These are phyloP conservation scores for Megalops cyprinoides DNA, from an alignment of 2,797 vertebrate species.

Conservation along the genomic window DNA sequence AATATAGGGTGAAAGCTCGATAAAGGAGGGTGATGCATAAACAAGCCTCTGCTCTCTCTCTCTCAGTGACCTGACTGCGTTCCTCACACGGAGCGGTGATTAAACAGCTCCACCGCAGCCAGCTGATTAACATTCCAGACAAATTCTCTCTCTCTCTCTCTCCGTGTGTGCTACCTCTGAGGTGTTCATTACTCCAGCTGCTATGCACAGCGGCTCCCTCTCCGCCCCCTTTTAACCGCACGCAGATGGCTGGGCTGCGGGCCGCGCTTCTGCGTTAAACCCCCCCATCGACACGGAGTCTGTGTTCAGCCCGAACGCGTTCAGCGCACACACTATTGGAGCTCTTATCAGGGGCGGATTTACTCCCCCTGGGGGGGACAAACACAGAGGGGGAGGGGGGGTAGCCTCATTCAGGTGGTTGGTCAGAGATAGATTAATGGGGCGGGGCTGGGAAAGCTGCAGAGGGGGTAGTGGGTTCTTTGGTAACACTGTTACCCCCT, in stretches of 20 bases:
- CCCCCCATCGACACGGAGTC: neutral
- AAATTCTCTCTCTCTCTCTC: conserved; percentile 52
- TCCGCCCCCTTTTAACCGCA: neutral
- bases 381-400: neutral
- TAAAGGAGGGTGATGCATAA: neutral
- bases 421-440: conserved; percentile 9
- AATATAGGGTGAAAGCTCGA: neutral
- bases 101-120: conserved; percentile 32
- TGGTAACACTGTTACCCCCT: conserved; percentile 43
- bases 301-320: neutral
- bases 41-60: neutral
- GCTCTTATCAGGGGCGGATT: conserved; percentile 32
- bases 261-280: conserved; percentile 6
- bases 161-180: conserved; percentile 38
- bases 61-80: neutral
- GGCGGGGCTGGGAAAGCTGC: neutral
- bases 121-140: conserved; percentile 52
- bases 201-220: conserved; percentile 2
- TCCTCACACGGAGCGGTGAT: neutral
- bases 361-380: neutral
- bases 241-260: conserved; percentile 36
- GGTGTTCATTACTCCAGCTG: conserved; percentile 30
- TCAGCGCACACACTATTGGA: conserved; percentile 13
- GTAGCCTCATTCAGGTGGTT: neutral
- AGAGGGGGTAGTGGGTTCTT: conserved; percentile 29